phyloP scores from a whole-genome alignment of 2,797 vertebrate species.

The Hephaestus fuliginosus region DNA sequence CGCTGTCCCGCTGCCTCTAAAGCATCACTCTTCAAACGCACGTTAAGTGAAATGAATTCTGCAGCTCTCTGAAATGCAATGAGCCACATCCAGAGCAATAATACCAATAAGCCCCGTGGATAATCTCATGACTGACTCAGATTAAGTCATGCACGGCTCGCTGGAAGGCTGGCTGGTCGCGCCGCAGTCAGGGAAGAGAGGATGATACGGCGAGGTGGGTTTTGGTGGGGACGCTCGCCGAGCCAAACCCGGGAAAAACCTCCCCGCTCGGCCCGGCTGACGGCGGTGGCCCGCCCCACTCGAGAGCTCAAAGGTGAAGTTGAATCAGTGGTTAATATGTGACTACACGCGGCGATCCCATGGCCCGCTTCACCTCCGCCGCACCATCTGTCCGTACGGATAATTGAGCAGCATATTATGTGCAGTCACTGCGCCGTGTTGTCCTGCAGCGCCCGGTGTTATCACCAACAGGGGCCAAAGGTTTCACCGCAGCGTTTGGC shows the following conservation, averaged over 20 bases:
- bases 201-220: constrained; percentile 33
- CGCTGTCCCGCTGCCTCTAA: constrained; percentile 48
- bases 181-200: constrained; percentile 24
- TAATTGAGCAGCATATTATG: constrained; percentile 66
- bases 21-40: constrained; percentile 66
- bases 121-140: constrained; percentile 84
- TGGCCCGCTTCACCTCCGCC: constrained; percentile 62
- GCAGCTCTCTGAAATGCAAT: constrained; percentile 76
- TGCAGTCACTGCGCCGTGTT: constrained; percentile 51
- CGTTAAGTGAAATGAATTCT: constrained; percentile 78
- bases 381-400: constrained; percentile 62
- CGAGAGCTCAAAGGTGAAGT: constrained; percentile 63
- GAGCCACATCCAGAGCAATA: constrained; percentile 84
- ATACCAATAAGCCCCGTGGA: constrained; percentile 83
- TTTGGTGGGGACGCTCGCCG: constrained; percentile 22
- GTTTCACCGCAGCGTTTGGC: constrained; percentile 22
- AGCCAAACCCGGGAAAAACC: constrained; percentile 17
- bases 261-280: constrained; percentile 42
- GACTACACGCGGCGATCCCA: constrained; percentile 62
- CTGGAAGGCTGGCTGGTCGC: constrained; percentile 60
- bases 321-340: constrained; percentile 73
- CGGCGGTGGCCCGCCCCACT: neutral
- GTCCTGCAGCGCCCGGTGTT: constrained; percentile 53
- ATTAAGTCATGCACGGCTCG: constrained; percentile 76
- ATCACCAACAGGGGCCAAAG: constrained; percentile 52